Conservation (phyloP, 2,888 invertebrate species). For the Beris chalybata region DNA sequence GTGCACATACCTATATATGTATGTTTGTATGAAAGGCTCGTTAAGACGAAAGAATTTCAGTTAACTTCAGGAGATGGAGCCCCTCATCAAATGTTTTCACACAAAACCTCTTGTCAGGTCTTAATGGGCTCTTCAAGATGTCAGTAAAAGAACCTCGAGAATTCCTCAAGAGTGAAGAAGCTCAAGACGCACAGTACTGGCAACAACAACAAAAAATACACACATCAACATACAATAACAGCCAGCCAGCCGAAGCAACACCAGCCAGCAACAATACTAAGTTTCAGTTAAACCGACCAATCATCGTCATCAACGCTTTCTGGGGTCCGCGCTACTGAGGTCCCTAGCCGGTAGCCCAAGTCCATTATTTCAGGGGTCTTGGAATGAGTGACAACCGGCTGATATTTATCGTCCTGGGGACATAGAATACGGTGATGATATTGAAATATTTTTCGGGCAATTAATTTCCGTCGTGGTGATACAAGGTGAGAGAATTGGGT, state of each 20-base stretch:
- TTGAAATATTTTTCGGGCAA: too few species aligned
- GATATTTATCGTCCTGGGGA: constrained; percentile 26
- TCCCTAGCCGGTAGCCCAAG: constrained; percentile 17
- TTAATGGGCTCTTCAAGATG: constrained; percentile 35
- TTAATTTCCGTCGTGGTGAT: constrained; percentile 21
- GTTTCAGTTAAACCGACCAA: constrained; percentile 27
- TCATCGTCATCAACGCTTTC: constrained; percentile 20
- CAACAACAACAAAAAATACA: too few species aligned
- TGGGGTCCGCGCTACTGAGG: constrained; percentile 14
- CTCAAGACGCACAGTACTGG: too few species aligned
- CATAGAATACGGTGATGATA: constrained; percentile 20
- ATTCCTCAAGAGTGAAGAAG: too few species aligned
- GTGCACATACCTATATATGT: too few species aligned
- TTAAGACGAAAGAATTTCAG: too few species aligned
- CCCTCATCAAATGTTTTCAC: constrained; percentile 32
- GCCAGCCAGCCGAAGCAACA: too few species aligned
- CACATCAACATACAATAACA: too few species aligned
- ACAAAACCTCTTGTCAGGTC: constrained; percentile 32
- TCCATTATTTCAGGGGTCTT: constrained; percentile 25
- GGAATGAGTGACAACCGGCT: constrained; percentile 30
- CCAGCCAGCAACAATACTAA: not conserved
- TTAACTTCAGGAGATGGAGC: constrained; percentile 19
- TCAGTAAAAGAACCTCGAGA: constrained; percentile 9
- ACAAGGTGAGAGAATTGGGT: too few species aligned
- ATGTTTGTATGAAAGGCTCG: too few species aligned